These are phyloP conservation scores for Opisthocomus hoazin DNA, from an alignment of 2,113 vertebrate genomes.

Conservation along the genomic window DNA sequence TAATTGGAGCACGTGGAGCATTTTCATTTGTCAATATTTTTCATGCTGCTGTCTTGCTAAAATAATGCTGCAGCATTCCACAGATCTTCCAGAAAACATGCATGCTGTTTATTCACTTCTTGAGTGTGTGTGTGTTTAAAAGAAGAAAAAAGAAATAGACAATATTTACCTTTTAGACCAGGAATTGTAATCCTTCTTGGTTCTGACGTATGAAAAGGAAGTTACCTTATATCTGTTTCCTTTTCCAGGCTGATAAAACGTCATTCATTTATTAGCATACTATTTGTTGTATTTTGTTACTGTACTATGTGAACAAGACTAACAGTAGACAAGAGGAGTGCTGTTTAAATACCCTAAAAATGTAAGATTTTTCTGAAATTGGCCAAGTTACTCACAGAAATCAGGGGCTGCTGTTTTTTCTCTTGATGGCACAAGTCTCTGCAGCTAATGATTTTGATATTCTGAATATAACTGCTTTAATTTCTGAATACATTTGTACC, in stretches of 20 bases:
- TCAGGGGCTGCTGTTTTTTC: background rate
- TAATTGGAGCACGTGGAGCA: background rate
- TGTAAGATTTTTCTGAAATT: background rate
- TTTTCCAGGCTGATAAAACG: background rate
- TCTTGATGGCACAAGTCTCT: background rate
- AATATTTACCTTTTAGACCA: background rate
- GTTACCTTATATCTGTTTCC: background rate
- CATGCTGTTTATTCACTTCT: background rate
- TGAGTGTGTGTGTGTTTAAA: background rate
- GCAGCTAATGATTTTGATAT: background rate
- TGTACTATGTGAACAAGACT: background rate
- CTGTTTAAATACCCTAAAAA: background rate
- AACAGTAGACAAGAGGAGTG: background rate
- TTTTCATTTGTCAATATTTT: background rate
- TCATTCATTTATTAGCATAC: background rate
- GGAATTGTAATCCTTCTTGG: background rate
- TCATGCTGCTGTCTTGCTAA: background rate
- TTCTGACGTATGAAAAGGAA: background rate
- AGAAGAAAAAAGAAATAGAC: background rate
- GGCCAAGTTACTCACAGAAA: background rate
- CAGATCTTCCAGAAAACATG: background rate
- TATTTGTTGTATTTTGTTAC: background rate
- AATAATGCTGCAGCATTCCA: background rate
- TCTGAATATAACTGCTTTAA: background rate
- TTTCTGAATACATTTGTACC: background rate